Evolutionary conservation across 2,888 invertebrate genomes (phyloP), one percentile per base, ranked within the genome.

Genomic region (Aradus depressus): DNA sequence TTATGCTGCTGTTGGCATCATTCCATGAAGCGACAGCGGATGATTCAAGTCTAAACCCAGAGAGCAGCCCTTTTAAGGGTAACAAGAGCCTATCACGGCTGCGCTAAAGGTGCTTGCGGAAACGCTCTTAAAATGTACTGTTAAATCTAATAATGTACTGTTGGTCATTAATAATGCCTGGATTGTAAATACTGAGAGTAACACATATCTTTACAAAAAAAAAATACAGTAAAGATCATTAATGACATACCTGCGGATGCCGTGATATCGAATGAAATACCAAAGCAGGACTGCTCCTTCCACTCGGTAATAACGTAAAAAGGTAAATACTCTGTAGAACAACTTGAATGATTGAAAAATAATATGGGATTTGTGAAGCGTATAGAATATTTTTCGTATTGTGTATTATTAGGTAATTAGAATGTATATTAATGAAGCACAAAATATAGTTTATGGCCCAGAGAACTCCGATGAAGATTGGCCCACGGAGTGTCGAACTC

Each of bases 401-500:
- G 18, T 48, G 31, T 22, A 48, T 38, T 39, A 55, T 52, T 32
- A 51, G 10, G 32, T 49, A 53, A 58, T 77, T 76, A 48, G 81
- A 81, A 56, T 84, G 74, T 16, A 89, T 66, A 56, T 80, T 77
- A 50, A 90, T 73, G 3, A 79, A 71, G 60, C 77, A 77, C 41
- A 87, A 65, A 16, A 83, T 72, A 38, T 81, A 76, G 35, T 81
- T 70, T 31, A 82, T 64, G 50, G 79, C 69, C 82, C 86, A 86
- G 23, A 82, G 63, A 2, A 84, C 70, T 53, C 84, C 70, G 52
- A 84, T 72, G 5, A 74, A 63, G 8, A 78, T 69, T 1, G 89
- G 84, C 0, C 92, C 92, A 72, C 54, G 83, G 75, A 69, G 81
- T 82, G 54, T 76, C 64, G 1, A 75, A 73, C 34, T 81, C 68